Conservation (phyloP, 30 jellyfish, hydroid and myxozoan genomes). For the Morbakka virulenta region DNA sequence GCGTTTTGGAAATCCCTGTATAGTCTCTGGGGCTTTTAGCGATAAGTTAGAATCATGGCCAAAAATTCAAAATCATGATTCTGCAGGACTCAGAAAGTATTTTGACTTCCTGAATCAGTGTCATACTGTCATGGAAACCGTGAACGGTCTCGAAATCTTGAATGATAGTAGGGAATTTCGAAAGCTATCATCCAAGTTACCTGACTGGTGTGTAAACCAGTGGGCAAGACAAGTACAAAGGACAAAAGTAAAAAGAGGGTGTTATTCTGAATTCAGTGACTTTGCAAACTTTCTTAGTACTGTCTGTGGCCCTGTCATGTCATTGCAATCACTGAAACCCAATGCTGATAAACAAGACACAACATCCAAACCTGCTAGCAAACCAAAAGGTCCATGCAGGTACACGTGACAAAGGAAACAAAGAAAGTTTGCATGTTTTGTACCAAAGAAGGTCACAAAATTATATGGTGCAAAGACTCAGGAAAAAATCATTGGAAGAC, state of each 20-base stretch:
- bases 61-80: conserved; percentile 1
- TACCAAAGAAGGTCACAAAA: too few species aligned
- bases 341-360: too few species aligned
- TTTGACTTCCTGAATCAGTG: conserved; percentile 14
- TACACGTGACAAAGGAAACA: too few species aligned
- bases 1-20: conserved; percentile 18
- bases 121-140: conserved; percentile 5
- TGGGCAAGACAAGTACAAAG: conserved; percentile 26
- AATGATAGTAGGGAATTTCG: background rate
- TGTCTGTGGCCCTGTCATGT: conserved; percentile 23
- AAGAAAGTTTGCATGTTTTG: too few species aligned
- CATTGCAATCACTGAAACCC: conserved; percentile 17
- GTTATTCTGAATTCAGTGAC: background rate
- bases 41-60: background rate
- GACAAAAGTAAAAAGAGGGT: too few species aligned
- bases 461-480: too few species aligned
- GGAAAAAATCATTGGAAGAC: too few species aligned
- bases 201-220: background rate
- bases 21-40: background rate
- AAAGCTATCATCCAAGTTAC: conserved; percentile 4
- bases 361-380: too few species aligned
- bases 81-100: conserved; percentile 2
- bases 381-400: too few species aligned
- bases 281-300: background rate
- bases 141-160: background rate